Conservation (phyloP, 2,888 invertebrate species). For the Bugula neritina region DNA sequence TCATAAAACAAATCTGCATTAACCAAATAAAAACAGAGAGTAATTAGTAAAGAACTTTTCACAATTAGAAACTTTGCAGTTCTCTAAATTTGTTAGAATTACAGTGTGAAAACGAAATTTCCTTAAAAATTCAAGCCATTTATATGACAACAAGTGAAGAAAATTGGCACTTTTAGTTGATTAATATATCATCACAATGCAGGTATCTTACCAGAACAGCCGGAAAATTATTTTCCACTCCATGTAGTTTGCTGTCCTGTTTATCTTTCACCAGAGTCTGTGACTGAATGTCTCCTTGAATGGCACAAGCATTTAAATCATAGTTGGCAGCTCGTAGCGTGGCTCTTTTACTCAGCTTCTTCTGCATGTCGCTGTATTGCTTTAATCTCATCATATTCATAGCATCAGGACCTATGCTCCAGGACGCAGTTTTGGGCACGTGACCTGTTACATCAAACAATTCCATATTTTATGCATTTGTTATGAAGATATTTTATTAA, state of each 20-base stretch:
- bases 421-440: slow-evolving; percentile 9
- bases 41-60: too few relatives aligned
- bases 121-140: too few relatives aligned
- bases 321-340: slow-evolving; percentile 15
- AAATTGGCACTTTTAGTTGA: too few relatives aligned
- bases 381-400: slow-evolving; percentile 26
- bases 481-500: too few relatives aligned
- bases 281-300: slow-evolving; percentile 22
- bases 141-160: too few relatives aligned
- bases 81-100: too few relatives aligned
- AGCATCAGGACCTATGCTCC: slow-evolving; percentile 25
- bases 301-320: neutral
- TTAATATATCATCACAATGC: too few relatives aligned
- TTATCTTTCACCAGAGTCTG: slow-evolving; percentile 20
- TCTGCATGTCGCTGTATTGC: slow-evolving; percentile 26
- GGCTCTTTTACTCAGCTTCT: slow-evolving; percentile 21
- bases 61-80: too few relatives aligned
- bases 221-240: slow-evolving; percentile 7
- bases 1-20: too few relatives aligned
- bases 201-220: slow-evolving; percentile 21
- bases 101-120: too few relatives aligned
- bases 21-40: too few relatives aligned
- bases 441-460: neutral
- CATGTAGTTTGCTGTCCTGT: neutral
- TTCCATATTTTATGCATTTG: too few relatives aligned